Evolutionary conservation across 2,888 invertebrate genomes (phyloP).

Genomic region (Mythimna loreyi): DNA sequence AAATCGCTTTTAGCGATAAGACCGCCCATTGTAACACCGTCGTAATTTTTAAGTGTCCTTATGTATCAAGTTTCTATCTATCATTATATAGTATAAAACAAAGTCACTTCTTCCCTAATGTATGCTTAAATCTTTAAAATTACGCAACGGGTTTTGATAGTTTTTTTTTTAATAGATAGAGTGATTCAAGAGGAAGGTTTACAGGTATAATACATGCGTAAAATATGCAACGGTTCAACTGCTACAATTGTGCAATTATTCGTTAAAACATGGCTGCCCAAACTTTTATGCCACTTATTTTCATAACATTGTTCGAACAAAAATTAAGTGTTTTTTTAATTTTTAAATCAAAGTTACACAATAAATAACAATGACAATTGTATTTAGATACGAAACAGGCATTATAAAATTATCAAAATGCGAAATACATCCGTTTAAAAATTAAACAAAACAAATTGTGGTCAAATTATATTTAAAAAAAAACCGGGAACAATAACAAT

Average conservation of each 20-base stretch:
- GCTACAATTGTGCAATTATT: neutral
- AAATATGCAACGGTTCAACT: no score
- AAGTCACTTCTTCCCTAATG: no score
- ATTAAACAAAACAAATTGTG: neutral
- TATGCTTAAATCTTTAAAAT: no score
- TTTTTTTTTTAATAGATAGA: no score
- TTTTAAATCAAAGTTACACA: neutral
- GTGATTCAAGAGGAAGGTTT: no score
- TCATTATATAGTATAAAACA: no score
- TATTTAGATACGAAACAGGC: conserved; percentile 1
- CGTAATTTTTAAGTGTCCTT: no score
- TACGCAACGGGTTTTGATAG: no score
- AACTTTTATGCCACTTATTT: neutral
- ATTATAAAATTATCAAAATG: neutral
- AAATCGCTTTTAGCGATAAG: no score
- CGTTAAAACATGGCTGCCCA: neutral
- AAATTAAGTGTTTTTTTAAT: neutral
- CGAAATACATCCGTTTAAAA: conserved; percentile 4
- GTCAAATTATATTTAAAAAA: neutral
- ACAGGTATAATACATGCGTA: no score
- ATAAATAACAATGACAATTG: neutral
- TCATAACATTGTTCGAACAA: neutral
- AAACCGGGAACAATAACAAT: neutral
- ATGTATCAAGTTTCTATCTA: no score
- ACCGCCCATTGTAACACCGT: no score